Evolutionary conservation across 2,888 invertebrate species (phyloP).

Genomic region (Melikaiella ostensackeni): DNA sequence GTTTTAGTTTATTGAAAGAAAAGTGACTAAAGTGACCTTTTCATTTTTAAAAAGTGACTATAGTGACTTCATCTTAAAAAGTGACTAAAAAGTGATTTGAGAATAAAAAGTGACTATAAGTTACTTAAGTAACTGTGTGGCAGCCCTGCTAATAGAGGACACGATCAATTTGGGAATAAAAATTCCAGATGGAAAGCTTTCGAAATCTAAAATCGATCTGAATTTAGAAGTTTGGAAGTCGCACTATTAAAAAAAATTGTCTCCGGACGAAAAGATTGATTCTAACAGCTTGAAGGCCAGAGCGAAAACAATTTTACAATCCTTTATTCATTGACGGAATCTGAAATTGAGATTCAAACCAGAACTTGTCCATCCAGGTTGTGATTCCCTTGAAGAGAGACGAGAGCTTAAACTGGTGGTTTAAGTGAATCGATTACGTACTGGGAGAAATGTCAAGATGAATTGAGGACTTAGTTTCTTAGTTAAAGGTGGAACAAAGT

Average conservation of each 20-base stretch:
- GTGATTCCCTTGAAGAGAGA: slow-evolving; percentile 1
- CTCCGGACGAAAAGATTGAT: neutral
- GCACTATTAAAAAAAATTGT: too few relatives aligned
- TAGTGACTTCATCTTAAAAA: too few relatives aligned
- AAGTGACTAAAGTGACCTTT: too few relatives aligned
- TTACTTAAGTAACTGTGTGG: too few relatives aligned
- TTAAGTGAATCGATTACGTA: slow-evolving; percentile 36
- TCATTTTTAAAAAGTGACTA: too few relatives aligned
- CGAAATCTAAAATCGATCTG: neutral
- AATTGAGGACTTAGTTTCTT: slow-evolving; percentile 18
- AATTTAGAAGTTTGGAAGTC: neutral
- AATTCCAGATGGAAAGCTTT: neutral
- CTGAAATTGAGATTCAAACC: slow-evolving; percentile 1
- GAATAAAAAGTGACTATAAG: too few relatives aligned
- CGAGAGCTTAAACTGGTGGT: slow-evolving; percentile 4
- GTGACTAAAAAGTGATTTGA: too few relatives aligned
- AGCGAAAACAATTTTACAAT: slow-evolving; percentile 8
- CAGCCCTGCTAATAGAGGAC: too few relatives aligned
- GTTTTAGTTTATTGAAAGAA: too few relatives aligned
- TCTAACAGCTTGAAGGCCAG: neutral
- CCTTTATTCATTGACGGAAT: slow-evolving; percentile 8
- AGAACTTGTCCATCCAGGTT: slow-evolving; percentile 18
- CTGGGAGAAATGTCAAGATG: slow-evolving; percentile 26
- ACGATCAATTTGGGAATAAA: too few relatives aligned
- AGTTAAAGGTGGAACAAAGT: slow-evolving; percentile 4